phyloP scores from a whole-genome alignment of 1,140 invertebrate genomes.

The Mercenaria mercenaria region DNA sequence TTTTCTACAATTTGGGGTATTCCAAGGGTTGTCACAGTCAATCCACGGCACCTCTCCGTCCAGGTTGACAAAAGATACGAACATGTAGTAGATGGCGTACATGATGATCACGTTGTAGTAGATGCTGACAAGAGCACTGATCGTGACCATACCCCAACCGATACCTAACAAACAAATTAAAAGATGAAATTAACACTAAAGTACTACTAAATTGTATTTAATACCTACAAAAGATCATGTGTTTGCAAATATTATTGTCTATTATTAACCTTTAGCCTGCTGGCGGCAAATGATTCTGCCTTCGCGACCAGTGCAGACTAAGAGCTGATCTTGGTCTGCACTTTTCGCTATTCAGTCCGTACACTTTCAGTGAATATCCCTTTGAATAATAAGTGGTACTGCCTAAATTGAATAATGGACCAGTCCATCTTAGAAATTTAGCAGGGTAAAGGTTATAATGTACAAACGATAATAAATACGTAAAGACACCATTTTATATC shows the following conservation, averaged over 20 bases:
- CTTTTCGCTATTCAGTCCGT: background rate
- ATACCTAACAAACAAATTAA: constrained; percentile 74
- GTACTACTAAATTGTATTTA: background rate
- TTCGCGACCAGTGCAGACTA: background rate
- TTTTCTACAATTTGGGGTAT: constrained; percentile 70
- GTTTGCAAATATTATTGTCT: too few species aligned
- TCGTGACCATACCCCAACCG: constrained; percentile 83
- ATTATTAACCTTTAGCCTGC: too few species aligned
- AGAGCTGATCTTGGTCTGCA: background rate
- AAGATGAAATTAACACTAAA: background rate
- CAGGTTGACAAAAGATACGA: constrained; percentile 79
- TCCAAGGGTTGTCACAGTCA: constrained; percentile 75
- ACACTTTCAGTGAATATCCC: too few species aligned
- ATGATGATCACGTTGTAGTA: constrained; percentile 83
- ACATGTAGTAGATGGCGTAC: constrained; percentile 85
- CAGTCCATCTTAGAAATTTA: too few species aligned
- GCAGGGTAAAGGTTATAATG: too few species aligned
- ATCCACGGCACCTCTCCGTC: constrained; percentile 79
- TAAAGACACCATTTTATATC: too few species aligned
- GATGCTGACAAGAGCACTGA: constrained; percentile 80
- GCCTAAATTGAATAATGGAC: too few species aligned
- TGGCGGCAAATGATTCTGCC: background rate
- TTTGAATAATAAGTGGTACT: too few species aligned
- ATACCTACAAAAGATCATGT: background rate
- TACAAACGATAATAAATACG: too few species aligned